Conservation (phyloP, 2,888 invertebrate species). For the Thalpophila matura region DNA sequence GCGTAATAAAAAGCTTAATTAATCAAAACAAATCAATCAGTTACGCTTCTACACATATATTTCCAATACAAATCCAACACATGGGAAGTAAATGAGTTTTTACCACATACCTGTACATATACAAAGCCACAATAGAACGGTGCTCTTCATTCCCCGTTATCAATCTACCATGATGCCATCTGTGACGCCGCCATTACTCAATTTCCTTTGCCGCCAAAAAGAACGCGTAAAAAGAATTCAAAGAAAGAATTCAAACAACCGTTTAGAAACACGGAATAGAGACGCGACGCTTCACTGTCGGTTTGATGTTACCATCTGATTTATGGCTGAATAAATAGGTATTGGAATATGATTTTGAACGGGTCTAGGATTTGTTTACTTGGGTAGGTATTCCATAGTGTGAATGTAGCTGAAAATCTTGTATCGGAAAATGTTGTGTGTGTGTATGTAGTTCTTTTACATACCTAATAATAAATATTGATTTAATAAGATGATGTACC, state of each 20-base stretch:
- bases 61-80: conserved; percentile 29
- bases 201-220: conserved; percentile 86
- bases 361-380: conserved; percentile 22
- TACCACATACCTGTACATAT: conserved; percentile 57
- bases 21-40: conserved; percentile 21
- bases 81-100: conserved; percentile 59
- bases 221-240: conserved; percentile 79
- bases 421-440: too few relatives aligned
- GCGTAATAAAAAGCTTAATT: conserved; percentile 7
- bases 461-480: background rate
- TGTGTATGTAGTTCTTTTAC: background rate
- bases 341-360: conserved; percentile 41
- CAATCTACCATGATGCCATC: conserved; percentile 90
- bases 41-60: conserved; percentile 5
- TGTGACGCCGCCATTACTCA: conserved; percentile 89
- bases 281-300: conserved; percentile 61
- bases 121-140: conserved; percentile 79
- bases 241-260: conserved; percentile 71
- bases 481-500: too few relatives aligned
- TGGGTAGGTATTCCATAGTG: background rate
- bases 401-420: background rate
- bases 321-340: conserved; percentile 60
- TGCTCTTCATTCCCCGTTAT: conserved; percentile 86
- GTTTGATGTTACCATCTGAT: conserved; percentile 63
- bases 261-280: conserved; percentile 71